These are phyloP conservation scores for Eulithis prunata DNA, from an alignment of 2,888 invertebrate genomes.

Conservation along the genomic window DNA sequence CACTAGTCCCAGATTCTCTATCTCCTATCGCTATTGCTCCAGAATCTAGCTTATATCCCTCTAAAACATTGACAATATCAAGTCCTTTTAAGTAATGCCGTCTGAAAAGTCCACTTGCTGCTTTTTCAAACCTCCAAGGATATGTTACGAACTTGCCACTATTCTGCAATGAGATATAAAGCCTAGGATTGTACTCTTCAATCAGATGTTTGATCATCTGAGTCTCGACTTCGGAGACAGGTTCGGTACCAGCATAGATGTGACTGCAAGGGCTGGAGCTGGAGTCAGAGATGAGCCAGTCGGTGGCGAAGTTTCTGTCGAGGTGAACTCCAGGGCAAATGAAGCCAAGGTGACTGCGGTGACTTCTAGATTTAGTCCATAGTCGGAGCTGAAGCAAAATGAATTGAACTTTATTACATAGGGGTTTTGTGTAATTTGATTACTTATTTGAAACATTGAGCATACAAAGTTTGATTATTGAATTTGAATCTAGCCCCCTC, in stretches of 20 bases:
- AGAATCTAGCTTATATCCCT: slow-evolving; percentile 56
- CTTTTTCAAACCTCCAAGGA: slow-evolving; percentile 87
- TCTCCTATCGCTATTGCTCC: slow-evolving; percentile 61
- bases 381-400: slow-evolving; percentile 80
- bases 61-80: slow-evolving; percentile 58
- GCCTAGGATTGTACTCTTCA: slow-evolving; percentile 70
- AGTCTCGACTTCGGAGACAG: slow-evolving; percentile 89
- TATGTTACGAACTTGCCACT: slow-evolving; percentile 87
- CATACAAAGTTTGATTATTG: too few species aligned
- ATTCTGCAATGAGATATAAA: slow-evolving; percentile 91
- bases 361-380: slow-evolving; percentile 88
- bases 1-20: slow-evolving; percentile 68
- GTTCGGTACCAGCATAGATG: slow-evolving; percentile 83
- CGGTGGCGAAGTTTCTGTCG: slow-evolving; percentile 90
- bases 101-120: slow-evolving; percentile 69
- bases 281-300: slow-evolving; percentile 87
- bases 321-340: slow-evolving; percentile 88
- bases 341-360: slow-evolving; percentile 56
- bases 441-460: too few species aligned
- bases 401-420: not conserved
- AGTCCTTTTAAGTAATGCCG: slow-evolving; percentile 62
- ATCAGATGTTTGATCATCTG: slow-evolving; percentile 83
- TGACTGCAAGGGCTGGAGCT: slow-evolving; percentile 85
- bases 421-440: too few species aligned
- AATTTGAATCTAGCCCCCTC: too few species aligned